Base-by-base conservation (phyloP, 2,113 vertebrate species). In the Seriola dumerili region DNA sequence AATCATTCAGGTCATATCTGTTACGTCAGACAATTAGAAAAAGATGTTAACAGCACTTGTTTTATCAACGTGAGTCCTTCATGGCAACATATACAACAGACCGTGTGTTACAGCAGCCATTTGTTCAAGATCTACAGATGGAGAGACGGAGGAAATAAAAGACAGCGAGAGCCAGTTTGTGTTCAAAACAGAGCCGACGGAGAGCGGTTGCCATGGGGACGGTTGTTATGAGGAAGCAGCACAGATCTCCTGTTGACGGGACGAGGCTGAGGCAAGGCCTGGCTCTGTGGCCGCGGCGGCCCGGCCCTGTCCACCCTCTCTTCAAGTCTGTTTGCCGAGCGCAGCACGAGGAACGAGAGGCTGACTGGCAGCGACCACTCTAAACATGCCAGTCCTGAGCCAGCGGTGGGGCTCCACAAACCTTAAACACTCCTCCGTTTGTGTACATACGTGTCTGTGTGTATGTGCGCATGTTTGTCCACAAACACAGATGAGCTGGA, bases 161-260 rank as follows among this genome's bases (percentile, higher is more conserved):
- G 84, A 90, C 50, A 90, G 85, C 63, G 34, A 88, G 79, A 81
- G 77, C 38, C 36, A 73, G 85, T 80, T 80, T 91, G 87, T 93
- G 84, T 88, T 92, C 80, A 87, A 88, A 90, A 92, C 92, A 92
- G 78, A 85, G 91, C 83, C 85, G 70, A 68, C 80, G 11, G 85
- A 86, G 85, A 88, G 55, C 69, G 12, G 88, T 93, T 89, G 65
- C 83, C 89, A 94, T 93, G 89, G 93, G 57, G 81, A 93, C 62
- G 57, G 91, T 85, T 92, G 93, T 92, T 92, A 91, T 75, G 84
- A 89, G 79, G 84, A 85, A 81, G 81, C 70, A 80, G 85, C 1
- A 55, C 69, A 90, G 87, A 80, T 78, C 84, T 87, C 34, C 75
- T 69, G 85, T 86, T 87, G 80, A 80, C 23, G 76, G 88, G 85